phyloP scores from a whole-genome alignment of 2,113 vertebrate species.

The Gorsachius goisagi region DNA sequence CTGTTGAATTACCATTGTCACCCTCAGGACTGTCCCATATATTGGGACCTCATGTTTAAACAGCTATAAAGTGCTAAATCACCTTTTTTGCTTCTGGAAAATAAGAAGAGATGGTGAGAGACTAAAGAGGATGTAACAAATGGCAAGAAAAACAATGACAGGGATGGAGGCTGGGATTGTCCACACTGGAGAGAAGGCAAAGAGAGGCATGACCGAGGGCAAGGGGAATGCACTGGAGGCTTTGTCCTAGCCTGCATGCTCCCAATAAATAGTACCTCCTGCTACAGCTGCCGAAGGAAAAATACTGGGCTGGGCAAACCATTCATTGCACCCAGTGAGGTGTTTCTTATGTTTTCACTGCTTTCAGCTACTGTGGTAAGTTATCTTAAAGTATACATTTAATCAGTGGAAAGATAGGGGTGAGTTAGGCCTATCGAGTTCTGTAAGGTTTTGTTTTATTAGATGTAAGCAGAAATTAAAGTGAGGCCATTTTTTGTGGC shows the following conservation, averaged over 20 bases:
- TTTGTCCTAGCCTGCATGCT: background rate
- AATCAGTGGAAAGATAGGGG: background rate
- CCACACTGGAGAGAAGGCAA: background rate
- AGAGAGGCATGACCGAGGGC: background rate
- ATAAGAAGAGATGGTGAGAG: background rate
- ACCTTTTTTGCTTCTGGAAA: background rate
- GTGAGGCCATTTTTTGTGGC: background rate
- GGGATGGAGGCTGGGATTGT: background rate
- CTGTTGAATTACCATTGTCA: background rate
- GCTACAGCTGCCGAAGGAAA: background rate
- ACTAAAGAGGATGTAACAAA: background rate
- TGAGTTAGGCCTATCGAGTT: background rate
- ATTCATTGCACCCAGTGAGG: background rate
- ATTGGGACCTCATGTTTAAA: background rate
- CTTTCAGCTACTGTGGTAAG: background rate
- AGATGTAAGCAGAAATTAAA: background rate
- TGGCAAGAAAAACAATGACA: background rate
- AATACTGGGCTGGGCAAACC: background rate
- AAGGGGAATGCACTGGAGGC: background rate
- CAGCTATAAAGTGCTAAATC: background rate
- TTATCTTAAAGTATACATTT: background rate
- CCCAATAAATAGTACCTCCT: background rate
- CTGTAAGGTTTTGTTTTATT: background rate
- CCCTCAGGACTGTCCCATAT: background rate
- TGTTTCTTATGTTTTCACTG: background rate